Evolutionary conservation across 2,888 invertebrate species (phyloP).

Genomic region (Muscina levida): DNA sequence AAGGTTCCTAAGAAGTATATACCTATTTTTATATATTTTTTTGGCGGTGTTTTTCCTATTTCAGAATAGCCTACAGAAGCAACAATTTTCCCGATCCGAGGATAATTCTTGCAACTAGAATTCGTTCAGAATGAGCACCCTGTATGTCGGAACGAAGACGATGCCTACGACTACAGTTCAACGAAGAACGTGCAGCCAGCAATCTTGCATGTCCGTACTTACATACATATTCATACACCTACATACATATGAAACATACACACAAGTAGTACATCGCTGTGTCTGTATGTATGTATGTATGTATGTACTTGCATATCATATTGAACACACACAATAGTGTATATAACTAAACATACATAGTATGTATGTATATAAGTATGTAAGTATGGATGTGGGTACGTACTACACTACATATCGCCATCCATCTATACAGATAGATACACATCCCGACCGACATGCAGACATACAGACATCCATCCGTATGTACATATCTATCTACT

Average conservation of each 20-base stretch:
- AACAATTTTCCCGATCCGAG: too few relatives aligned
- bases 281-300: constrained; percentile 11
- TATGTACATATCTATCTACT: constrained; percentile 47
- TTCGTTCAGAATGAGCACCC: constrained; percentile 47
- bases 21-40: too few relatives aligned
- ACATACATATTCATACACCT: constrained; percentile 15
- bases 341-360: too few relatives aligned
- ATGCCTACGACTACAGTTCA: constrained; percentile 63
- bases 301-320: constrained; percentile 26
- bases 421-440: background rate
- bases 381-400: background rate
- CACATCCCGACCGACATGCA: constrained; percentile 44
- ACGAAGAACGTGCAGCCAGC: constrained; percentile 67
- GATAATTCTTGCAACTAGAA: too few relatives aligned
- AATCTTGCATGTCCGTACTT: constrained; percentile 48
- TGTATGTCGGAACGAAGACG: constrained; percentile 62
- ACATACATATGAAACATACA: constrained; percentile 22
- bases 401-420: constrained; percentile 22
- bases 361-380: too few relatives aligned
- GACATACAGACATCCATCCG: constrained; percentile 59
- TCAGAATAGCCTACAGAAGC: too few relatives aligned
- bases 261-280: background rate
- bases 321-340: constrained; percentile 22
- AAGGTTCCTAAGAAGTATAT: too few relatives aligned
- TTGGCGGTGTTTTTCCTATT: too few relatives aligned